Conservation (phyloP, 2,113 vertebrate species). For the Hyla sarda region DNA sequence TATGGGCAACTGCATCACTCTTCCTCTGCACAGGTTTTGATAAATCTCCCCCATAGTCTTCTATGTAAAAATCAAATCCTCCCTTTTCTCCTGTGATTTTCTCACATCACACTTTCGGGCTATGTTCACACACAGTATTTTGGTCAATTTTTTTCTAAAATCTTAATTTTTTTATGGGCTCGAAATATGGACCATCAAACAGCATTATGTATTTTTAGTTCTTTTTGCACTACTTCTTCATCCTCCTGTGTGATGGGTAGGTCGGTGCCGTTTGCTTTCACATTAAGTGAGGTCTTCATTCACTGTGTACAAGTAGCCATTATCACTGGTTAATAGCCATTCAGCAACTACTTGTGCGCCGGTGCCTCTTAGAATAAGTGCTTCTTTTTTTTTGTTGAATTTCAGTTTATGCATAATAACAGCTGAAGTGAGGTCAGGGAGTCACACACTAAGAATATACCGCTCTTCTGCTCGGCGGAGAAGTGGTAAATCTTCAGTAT, state of each 20-base stretch:
- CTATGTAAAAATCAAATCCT: too few relatives aligned
- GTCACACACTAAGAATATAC: conserved; percentile 31
- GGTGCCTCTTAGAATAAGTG: conserved; percentile 35
- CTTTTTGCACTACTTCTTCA: not conserved
- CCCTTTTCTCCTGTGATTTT: too few relatives aligned
- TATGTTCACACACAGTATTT: too few relatives aligned
- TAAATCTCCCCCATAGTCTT: too few relatives aligned
- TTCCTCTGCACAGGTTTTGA: too few relatives aligned
- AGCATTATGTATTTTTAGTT: not conserved
- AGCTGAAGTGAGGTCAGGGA: conserved; percentile 30
- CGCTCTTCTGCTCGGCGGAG: not conserved
- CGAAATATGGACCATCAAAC: too few relatives aligned
- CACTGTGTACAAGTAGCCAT: conserved; percentile 25
- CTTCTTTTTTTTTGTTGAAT: conserved; percentile 10
- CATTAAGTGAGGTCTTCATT: conserved; percentile 1
- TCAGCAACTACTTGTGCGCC: conserved; percentile 13
- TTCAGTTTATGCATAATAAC: conserved; percentile 35
- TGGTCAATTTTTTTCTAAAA: too few relatives aligned
- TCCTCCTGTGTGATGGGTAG: not conserved
- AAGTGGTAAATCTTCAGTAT: conserved; percentile 26
- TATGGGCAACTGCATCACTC: too few relatives aligned
- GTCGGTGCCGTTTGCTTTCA: not conserved
- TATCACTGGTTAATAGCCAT: conserved; percentile 46
- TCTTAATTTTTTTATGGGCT: too few relatives aligned
- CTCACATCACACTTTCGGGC: too few relatives aligned